Evolutionary conservation across 1,140 invertebrate genomes (phyloP), one percentile per base, ranked within the genome.

Genomic region (Pollicipes pollicipes): DNA sequence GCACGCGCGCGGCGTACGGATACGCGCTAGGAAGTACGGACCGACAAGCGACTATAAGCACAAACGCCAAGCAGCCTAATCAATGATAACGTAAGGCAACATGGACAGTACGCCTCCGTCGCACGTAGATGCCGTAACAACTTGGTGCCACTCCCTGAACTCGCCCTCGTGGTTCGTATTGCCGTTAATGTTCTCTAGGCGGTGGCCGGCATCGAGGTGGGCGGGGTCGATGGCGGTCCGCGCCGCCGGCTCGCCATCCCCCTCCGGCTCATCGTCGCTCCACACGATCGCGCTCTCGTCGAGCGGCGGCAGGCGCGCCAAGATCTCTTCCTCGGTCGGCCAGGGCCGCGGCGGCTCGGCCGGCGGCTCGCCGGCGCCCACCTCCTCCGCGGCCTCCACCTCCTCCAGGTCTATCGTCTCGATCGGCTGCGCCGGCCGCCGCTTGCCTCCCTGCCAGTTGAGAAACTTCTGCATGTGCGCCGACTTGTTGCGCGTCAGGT

Each of bases 11-110:
- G 35, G 6, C 6, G 35, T 6, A 17, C 35, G 35, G 35, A 6
- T 8, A 6, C 6, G 35, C 35, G 35, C 35, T 35, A 17, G 35
- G 6, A 35, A 8, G 6, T 17, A 17, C 35, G 35, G 35, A 6
- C 35, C 35, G 35, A 17, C 35, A 35, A 35, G 35, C 35, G 35
- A 35, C 35, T 35, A 35, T 35, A 35, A 35, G 35, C 35, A 35
- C 35, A 35, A 35, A 35, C 35, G 35, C 6, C 35, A 35, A 35
- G 35, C 35, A 35, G 35, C 35, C 35, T 35, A 93, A 85, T 93
- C 90, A 82, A 91, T 89, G 78, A 93, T 87, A 82, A 92, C 90
- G 83, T 95, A 95, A 83, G 92, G 92, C 85, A 94, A 85, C 84
- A 93, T 88, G 81, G 88, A 85, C 80, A 93, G 35, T 17, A 35